These are phyloP conservation scores for Nowickia ferox DNA, from an alignment of 2,888 invertebrate species.

Conservation along the genomic window DNA sequence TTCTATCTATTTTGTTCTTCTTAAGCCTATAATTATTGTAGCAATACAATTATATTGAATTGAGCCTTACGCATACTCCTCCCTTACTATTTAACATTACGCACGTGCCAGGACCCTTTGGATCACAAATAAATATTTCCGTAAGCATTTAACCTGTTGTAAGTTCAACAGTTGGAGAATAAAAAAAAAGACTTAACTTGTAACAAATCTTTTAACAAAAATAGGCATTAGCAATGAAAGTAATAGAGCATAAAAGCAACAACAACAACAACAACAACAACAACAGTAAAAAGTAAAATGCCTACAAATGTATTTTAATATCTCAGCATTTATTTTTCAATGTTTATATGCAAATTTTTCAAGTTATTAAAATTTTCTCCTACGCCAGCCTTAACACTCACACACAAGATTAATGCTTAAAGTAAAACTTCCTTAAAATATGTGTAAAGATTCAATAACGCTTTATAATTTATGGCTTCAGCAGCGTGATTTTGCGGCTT, in stretches of 20 bases:
- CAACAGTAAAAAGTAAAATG: not conserved
- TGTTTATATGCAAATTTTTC: not conserved
- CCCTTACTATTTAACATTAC: not conserved
- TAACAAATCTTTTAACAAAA: not conserved
- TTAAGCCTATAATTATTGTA: no score
- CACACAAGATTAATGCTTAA: not conserved
- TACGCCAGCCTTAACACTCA: not conserved
- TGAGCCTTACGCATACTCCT: not conserved
- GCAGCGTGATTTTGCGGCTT: not conserved
- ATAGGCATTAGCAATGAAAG: no score
- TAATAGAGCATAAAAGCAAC: not conserved
- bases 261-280: not conserved
- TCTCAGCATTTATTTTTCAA: not conserved
- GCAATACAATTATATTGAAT: not conserved
- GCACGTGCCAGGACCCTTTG: not conserved
- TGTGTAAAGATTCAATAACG: conserved; percentile 4
- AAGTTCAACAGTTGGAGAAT: not conserved
- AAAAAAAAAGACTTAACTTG: not conserved
- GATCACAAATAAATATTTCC: not conserved
- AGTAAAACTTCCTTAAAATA: not conserved
- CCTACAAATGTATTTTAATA: not conserved
- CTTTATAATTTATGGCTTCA: conserved; percentile 7
- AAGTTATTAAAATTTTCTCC: not conserved
- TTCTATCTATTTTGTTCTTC: no score
- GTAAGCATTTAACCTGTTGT: conserved; percentile 1